phyloP scores from a whole-genome alignment of 2,888 invertebrate genomes.

The Alcis repandata region DNA sequence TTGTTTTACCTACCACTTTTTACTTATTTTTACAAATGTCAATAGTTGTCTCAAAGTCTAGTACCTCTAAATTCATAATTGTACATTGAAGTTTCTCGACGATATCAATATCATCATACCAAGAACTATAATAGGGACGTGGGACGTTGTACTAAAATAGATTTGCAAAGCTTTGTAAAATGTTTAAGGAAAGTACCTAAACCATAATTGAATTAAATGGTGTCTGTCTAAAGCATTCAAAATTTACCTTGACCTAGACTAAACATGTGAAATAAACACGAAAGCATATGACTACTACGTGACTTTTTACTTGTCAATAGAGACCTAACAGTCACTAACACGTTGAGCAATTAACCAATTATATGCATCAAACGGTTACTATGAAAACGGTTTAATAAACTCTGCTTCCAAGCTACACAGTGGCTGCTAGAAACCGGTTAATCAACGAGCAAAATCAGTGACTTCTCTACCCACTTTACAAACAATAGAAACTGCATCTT shows the following conservation, averaged over 20 bases:
- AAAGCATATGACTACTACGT: conserved; percentile 22
- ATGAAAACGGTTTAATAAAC: conserved; percentile 10
- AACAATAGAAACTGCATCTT: conserved; percentile 46
- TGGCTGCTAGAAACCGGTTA: conserved; percentile 33
- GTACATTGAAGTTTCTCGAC: neutral
- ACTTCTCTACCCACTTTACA: conserved; percentile 39
- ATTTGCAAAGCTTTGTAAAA: conserved; percentile 17
- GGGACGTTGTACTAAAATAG: conserved; percentile 14
- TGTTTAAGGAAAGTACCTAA: too few species aligned
- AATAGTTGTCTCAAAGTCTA: neutral
- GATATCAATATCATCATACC: conserved; percentile 5
- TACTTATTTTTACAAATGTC: too few species aligned
- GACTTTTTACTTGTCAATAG: conserved; percentile 26
- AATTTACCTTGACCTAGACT: conserved; percentile 27
- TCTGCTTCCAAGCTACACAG: conserved; percentile 8
- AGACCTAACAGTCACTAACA: conserved; percentile 16
- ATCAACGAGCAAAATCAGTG: conserved; percentile 33
- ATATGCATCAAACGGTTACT: conserved; percentile 10
- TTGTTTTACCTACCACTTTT: too few species aligned
- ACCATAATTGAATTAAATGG: neutral
- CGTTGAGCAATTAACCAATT: conserved; percentile 19
- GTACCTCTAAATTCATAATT: neutral
- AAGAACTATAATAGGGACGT: neutral
- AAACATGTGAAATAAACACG: conserved; percentile 13
- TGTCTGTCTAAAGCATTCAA: neutral